These are phyloP conservation scores for Conus betulinus DNA, from an alignment of 1,140 invertebrate genomes.

Conservation along the genomic window DNA sequence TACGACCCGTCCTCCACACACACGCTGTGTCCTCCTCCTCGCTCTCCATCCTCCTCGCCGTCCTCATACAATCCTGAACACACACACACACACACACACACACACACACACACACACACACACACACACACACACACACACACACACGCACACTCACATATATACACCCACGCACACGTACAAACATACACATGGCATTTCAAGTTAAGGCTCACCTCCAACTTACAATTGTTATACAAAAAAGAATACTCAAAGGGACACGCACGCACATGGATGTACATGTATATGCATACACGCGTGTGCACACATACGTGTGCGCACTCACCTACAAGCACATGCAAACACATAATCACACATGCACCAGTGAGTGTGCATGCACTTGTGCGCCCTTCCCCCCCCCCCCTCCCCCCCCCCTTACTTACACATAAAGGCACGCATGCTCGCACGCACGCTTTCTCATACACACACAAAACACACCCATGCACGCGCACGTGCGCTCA, in stretches of 20 bases:
- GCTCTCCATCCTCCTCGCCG: slow-evolving; percentile 30
- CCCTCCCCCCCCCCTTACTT: too few relatives aligned
- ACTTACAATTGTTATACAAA: too few relatives aligned
- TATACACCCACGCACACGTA: slow-evolving; percentile 14
- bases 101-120: slow-evolving; percentile 19
- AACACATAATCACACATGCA: neutral
- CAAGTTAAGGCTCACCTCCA: too few relatives aligned
- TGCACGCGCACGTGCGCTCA: too few relatives aligned
- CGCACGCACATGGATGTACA: neutral
- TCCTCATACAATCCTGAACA: neutral
- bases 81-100: neutral
- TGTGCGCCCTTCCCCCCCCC: too few relatives aligned
- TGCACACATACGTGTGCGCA: neutral
- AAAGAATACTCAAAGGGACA: too few relatives aligned
- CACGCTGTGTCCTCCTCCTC: slow-evolving; percentile 44
- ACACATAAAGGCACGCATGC: too few relatives aligned
- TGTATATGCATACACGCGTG: neutral
- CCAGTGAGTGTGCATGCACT: too few relatives aligned
- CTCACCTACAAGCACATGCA: neutral
- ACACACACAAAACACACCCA: neutral
- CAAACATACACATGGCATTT: slow-evolving; percentile 3
- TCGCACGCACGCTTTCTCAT: too few relatives aligned
- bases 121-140: neutral
- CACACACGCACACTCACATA: neutral
- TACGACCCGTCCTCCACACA: slow-evolving; percentile 35